Evolutionary conservation across 2,888 invertebrate species (phyloP).

Genomic region (Abscondita cerata): DNA sequence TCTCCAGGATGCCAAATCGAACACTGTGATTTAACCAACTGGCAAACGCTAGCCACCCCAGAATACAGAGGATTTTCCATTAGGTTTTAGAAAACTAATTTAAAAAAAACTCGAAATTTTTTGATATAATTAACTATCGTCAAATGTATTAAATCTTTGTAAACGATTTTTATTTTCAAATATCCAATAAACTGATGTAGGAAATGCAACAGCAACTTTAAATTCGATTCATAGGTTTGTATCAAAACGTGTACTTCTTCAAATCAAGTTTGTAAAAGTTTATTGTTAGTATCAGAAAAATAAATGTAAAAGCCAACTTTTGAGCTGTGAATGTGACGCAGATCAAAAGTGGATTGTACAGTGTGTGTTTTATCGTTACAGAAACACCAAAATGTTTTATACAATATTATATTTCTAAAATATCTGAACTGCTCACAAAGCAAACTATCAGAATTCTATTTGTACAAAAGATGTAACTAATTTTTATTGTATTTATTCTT

Average conservation of each 20-base stretch:
- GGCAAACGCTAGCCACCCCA: slow-evolving; percentile 74
- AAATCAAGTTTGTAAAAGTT: too few relatives aligned
- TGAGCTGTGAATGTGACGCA: too few relatives aligned
- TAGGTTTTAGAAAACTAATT: slow-evolving; percentile 67
- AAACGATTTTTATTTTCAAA: slow-evolving; percentile 20
- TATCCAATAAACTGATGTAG: slow-evolving; percentile 48
- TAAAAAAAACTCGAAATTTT: too few relatives aligned
- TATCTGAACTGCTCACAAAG: slow-evolving; percentile 47
- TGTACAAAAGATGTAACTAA: slow-evolving; percentile 43
- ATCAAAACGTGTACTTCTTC: too few relatives aligned
- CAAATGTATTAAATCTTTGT: too few relatives aligned
- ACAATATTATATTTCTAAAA: slow-evolving; percentile 50
- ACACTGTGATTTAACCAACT: slow-evolving; percentile 80
- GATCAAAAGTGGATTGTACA: slow-evolving; percentile 41
- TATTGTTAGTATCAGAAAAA: too few relatives aligned
- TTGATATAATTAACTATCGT: too few relatives aligned
- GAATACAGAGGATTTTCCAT: slow-evolving; percentile 81
- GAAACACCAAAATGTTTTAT: slow-evolving; percentile 39
- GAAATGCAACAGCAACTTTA: too few relatives aligned
- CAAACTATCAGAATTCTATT: slow-evolving; percentile 41
- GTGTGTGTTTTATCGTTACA: slow-evolving; percentile 27
- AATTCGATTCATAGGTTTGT: too few relatives aligned
- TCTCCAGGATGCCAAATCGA: slow-evolving; percentile 87
- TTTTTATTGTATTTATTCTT: slow-evolving; percentile 33
- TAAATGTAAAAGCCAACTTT: too few relatives aligned